Base-by-base conservation (phyloP, 2,888 invertebrate genomes). In the Blastobasis adustella region DNA sequence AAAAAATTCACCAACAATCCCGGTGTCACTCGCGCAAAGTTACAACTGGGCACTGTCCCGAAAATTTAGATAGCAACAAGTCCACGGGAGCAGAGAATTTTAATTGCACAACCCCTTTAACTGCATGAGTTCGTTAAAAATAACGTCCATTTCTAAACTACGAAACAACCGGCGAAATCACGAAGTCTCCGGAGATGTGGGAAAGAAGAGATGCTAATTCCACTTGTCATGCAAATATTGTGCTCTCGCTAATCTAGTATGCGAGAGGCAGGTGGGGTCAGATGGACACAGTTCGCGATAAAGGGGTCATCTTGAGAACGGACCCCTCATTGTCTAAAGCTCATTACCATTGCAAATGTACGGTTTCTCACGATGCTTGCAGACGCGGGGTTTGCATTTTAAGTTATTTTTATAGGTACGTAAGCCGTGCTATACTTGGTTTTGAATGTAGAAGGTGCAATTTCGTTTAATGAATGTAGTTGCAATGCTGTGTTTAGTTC, bases 261-360 rank as follows among this genome's bases (percentile, higher is more conserved):
- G 67, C 59, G 64, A 59, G 64, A 60, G 67, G 75, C 85, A 86
- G 86, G 85, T 86, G 82, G 64, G 83, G 84, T 84, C 83, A 85
- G 60, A 56, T 59, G 56, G 55, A 23, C 54, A 23, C 37, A 42
- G 38, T 37, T 51, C 38, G 63, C 60, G 54, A 55, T 58, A 66
- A 76, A 76, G 72, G 80, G 82, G 81, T 80, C 75, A 74, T 69
- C 69, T 77, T 67, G 45, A 58, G 62, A 57, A 43, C 10, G 47
- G 10, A 23, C 41, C 40, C 36, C 44, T 38, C 50, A 58, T 60
- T 57, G 62, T 63, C 57, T 58, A 48, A 49, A 53, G 47, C 59
- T 61, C 56, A 79, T 82, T 77, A 75, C 55, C 76, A 72, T 76
- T 81, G 74, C 71, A 74, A 66, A 82, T 77, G 59, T 56, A 57